Evolutionary conservation across 2,797 vertebrate species (phyloP), one percentile per base, ranked within the genome.

Genomic region (Siniperca scherzeri): DNA sequence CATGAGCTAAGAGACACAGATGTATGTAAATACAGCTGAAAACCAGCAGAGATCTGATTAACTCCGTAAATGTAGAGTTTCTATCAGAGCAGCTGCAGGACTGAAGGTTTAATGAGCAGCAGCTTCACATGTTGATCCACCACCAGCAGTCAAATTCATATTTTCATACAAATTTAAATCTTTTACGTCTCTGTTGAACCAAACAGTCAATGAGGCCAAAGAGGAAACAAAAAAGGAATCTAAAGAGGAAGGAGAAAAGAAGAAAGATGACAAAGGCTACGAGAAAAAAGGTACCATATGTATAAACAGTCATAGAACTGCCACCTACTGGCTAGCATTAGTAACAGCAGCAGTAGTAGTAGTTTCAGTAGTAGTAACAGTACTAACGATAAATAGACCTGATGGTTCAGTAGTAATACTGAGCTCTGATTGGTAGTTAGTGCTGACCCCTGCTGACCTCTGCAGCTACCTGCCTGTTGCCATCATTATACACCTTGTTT

Each of bases 241-340:
- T 19, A 67, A 74, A 71, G 48, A 77, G 36, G 72, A 83, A 56
- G 80, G 72, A 21, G 75, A 83, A 40, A 81, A 88, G 72, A 84
- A 91, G 66, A 84, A 91, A 73, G 85, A 90, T 2, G 89, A 88
- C 0, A 94, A 93, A 87, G 71, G 53, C 17, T 93, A 87, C 16
- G 93, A 93, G 71, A 94, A 91, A 74, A 95, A 94, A 95, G 93
- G 93, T 94, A 90, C 16, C 56, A 46, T n/a, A 57, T 7, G 5
- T 48, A 65, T 22, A 19, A 61, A 17, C 13, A 83, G 72, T 48
- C 1, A 0, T 19, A 53, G 25, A 36, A 2, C 11, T 44, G 42
- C 22, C 17, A n/a, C 3, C 50, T 50, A 4, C 14, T 74, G 61
- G 52, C 40, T 30, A 14, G 10, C 3, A 65, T 38, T 70, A 16